Evolutionary conservation across 2,113 vertebrate species (phyloP).

Genomic region (Cynoglossus semilaevis): DNA sequence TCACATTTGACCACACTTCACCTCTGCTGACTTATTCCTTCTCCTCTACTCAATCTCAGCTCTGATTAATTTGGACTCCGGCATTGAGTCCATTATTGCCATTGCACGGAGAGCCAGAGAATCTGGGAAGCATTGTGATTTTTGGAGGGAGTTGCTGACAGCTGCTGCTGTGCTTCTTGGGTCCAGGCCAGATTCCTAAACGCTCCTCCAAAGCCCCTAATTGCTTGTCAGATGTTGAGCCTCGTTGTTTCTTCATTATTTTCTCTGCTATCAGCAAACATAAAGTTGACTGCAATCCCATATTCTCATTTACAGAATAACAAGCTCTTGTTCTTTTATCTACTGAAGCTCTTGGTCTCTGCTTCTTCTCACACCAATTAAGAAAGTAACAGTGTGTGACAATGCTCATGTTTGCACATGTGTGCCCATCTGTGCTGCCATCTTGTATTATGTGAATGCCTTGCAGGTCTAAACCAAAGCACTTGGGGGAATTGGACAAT

Average conservation of each 20-base stretch:
- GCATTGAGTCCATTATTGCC: slow-evolving; percentile 57
- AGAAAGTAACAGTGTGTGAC: slow-evolving; percentile 28
- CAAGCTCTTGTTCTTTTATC: neutral
- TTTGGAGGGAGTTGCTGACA: slow-evolving; percentile 64
- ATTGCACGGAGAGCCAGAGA: slow-evolving; percentile 60
- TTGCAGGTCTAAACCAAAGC: slow-evolving; percentile 32
- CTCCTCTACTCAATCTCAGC: slow-evolving; percentile 29
- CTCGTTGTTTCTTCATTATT: slow-evolving; percentile 29
- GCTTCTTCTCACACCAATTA: slow-evolving; percentile 26
- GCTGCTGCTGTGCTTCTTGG: slow-evolving; percentile 64
- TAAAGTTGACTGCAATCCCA: slow-evolving; percentile 48
- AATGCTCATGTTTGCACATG: slow-evolving; percentile 23
- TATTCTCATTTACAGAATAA: slow-evolving; percentile 31
- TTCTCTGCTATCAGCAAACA: slow-evolving; percentile 32
- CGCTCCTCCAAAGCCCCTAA: slow-evolving; percentile 52
- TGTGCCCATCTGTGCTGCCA: slow-evolving; percentile 26
- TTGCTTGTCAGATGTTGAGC: slow-evolving; percentile 57
- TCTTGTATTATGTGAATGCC: slow-evolving; percentile 10
- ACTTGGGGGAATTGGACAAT: slow-evolving; percentile 60
- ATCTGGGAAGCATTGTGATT: slow-evolving; percentile 60
- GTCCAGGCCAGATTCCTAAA: slow-evolving; percentile 53
- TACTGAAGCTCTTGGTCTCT: slow-evolving; percentile 23
- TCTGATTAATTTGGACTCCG: slow-evolving; percentile 56
- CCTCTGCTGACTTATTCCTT: slow-evolving; percentile 34
- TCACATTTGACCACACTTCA: slow-evolving; percentile 11